Percentiles rank a stretch among this genome's conserved stretches.
Conservation (phyloP, 64 coral and sea anemone species). For the Acropora yongei region DNA sequence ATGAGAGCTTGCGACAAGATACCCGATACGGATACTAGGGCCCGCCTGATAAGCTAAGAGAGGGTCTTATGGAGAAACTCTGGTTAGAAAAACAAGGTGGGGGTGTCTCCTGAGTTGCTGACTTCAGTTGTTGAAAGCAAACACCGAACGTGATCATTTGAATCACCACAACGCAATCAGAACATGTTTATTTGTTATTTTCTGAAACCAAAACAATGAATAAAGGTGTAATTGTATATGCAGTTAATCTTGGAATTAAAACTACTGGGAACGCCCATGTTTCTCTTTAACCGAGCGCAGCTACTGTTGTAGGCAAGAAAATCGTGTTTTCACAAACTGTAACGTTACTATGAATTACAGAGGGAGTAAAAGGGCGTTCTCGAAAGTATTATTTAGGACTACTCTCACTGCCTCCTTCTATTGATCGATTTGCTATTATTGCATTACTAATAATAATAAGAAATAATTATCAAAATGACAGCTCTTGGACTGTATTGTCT, state of each 20-base stretch:
- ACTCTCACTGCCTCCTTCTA: too few relatives aligned
- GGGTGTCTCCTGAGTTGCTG: too few relatives aligned
- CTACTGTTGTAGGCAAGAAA: background rate
- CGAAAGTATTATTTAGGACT: too few relatives aligned
- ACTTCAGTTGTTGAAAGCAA: too few relatives aligned
- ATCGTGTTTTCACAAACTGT: background rate
- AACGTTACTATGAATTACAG: background rate
- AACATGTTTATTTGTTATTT: background rate
- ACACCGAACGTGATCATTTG: too few relatives aligned
- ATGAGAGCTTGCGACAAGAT: too few relatives aligned
- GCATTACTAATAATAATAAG: background rate
- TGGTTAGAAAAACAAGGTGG: too few relatives aligned
- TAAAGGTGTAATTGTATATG: background rate
- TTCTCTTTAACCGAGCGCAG: background rate
- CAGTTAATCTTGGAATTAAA: background rate
- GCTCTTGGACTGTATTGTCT: background rate
- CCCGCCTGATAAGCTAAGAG: too few relatives aligned
- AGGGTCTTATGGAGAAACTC: too few relatives aligned
- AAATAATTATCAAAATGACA: conserved; percentile 4
- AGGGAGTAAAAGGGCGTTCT: background rate
- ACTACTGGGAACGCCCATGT: background rate
- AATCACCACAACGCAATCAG: background rate
- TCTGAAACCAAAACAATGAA: background rate
- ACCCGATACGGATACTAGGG: too few relatives aligned
- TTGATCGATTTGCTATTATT: too few relatives aligned